Evolutionary conservation across 2,888 invertebrate species (phyloP).

Genomic region (Tromatobia lineatoria): DNA sequence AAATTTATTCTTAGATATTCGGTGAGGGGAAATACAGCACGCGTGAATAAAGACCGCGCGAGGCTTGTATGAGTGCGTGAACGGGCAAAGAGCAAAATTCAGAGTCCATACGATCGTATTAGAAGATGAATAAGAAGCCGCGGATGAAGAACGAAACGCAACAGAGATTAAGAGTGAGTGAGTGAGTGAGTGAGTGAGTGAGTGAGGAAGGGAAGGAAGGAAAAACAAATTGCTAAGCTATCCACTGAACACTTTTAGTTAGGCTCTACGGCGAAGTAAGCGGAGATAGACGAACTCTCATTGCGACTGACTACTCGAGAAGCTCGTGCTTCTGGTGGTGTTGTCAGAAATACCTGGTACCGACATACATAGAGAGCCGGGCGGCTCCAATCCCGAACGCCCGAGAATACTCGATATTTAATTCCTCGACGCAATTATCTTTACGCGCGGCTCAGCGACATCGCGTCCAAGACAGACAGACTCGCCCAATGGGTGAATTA

Average conservation of each 20-base stretch:
- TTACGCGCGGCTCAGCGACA: not conserved
- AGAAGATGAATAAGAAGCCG: constrained; percentile 51
- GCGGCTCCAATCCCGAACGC: not conserved
- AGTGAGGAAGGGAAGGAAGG: constrained; percentile 12
- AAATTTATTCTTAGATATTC: constrained; percentile 59
- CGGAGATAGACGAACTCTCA: constrained; percentile 27
- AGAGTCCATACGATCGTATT: constrained; percentile 25
- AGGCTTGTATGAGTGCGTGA: not conserved
- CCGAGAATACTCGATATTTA: constrained; percentile 11
- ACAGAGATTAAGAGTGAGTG: constrained; percentile 7
- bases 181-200: constrained; percentile 13
- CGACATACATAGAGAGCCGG: constrained; percentile 8
- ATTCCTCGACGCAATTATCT: constrained; percentile 9
- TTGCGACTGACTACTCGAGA: not conserved
- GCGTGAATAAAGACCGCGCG: constrained; percentile 30
- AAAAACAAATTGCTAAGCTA: constrained; percentile 28
- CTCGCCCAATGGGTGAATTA: not conserved
- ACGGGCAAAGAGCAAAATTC: not conserved
- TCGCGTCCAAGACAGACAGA: not conserved
- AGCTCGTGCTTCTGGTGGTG: not conserved
- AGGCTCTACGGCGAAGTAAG: constrained; percentile 44
- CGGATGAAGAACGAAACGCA: constrained; percentile 6
- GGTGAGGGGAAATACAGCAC: constrained; percentile 60
- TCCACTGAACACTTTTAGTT: constrained; percentile 52
- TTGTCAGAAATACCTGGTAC: constrained; percentile 31